Base-by-base conservation (phyloP, 2,888 invertebrate species). In the Sussaba pulchella region DNA sequence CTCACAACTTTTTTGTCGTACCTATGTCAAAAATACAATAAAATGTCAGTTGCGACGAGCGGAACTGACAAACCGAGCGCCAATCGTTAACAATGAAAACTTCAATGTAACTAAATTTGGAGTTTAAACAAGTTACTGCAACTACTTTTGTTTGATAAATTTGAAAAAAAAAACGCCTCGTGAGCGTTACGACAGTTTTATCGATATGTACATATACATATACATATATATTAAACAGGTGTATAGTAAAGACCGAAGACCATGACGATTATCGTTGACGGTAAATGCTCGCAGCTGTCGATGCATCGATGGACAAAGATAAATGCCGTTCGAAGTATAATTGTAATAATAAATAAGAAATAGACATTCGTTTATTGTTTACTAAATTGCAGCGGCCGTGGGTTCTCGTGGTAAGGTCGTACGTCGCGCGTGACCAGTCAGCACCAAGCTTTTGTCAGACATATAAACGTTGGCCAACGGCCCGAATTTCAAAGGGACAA, bases 401-500 rank as follows among this genome's bases (percentile, higher is more conserved):
- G 39, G 36, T 41, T 61, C 61, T 39, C 26, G 70, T 45, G 26
- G n/a, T 57, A 52, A 63, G 70, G 43, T 67, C 75, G 67, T 45
- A 39, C 54, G 54, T 71, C 75, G 67, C 54, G 47, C 54, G 54
- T 71, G 75, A 64, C 59, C 31, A 47, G 69, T 59, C 31, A 36
- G 63, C 21, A n/a, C n/a, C 39, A 59, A 64, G 57, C 71, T n/a
- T n/a, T n/a, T n/a, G n/a, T n/a, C n/a, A n/a, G n/a, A n/a, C n/a
- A n/a, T n/a, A n/a, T n/a, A n/a, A n/a, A n/a, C n/a, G n/a, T n/a
- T 31, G 31, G 31, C 52, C 52, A 82, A 82, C 84, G 81, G 69
- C 45, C 71, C 19, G 61, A 75, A 78, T 79, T 84, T 82, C 73
- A 63, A 84, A 84, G 73, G n/a, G 3, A 19, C 14, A 77, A 84